Base-by-base conservation (phyloP, 2,113 vertebrate species). In the Pseudolaguvia tuberculata region DNA sequence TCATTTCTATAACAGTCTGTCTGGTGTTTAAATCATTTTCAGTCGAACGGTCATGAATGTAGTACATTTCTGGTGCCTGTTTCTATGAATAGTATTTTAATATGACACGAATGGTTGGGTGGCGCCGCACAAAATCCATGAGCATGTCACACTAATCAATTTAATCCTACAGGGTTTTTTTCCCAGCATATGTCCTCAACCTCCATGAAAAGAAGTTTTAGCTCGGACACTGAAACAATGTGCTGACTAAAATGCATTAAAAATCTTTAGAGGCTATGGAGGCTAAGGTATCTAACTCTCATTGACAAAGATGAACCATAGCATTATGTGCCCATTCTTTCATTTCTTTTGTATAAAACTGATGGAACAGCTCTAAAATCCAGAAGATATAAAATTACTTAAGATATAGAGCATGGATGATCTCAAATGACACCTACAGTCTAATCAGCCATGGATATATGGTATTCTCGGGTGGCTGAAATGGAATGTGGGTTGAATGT, bases 401-500 rank as follows among this genome's bases (percentile, higher is more conserved):
- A 70, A 70, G 25, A 47, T 50, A 47, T 27, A 52, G 48, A 29
- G 31, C 48, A 65, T 68, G 27, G 48, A 59, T 72, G 42, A 70
- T 70, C 53, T 70, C 29, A 70, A 47, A 53, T 70, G 67, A 35
- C 67, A 39, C 23, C 3, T 29, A 31, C 18, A 52, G 66, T 6
- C 45, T 31, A 17, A 68, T 51, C 48, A 50, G 48, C 17, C 25
- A 1, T 39, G 18, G 53, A 70, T 50, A 70, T 53, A 70, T 52
- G 50, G 53, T 20, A 3, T 70, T 70, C 67, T 29, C 51, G 12
- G 35, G 67, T 70, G 67, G 27, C 67, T 70, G 15, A 53, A 70
- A 70, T 21, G 63, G 67, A 70, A 70, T 70, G 67, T 39, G 50
- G 50, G 50, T 21, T 70, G 51, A 70, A 70, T 35, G 20, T 53